phyloP scores from a whole-genome alignment of 1,140 invertebrate genomes.

The Hypsibius dujardini region DNA sequence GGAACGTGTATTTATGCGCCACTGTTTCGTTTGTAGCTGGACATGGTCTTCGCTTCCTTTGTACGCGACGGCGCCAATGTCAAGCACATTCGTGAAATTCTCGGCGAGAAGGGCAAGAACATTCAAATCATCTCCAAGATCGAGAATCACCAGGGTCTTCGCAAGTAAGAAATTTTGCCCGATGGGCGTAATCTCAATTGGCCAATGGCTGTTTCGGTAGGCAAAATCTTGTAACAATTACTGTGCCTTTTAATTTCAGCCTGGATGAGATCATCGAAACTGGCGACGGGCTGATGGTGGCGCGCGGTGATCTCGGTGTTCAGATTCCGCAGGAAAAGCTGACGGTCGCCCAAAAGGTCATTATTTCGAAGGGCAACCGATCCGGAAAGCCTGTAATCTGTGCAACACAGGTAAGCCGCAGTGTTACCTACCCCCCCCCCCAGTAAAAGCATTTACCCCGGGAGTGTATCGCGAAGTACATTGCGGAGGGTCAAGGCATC shows the following conservation, averaged over 20 bases:
- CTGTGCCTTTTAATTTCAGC: too few relatives aligned
- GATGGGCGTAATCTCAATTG: slow-evolving; percentile 27
- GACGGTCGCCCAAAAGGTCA: slow-evolving; percentile 61
- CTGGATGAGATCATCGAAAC: slow-evolving; percentile 58
- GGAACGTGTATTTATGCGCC: background rate
- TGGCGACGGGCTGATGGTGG: slow-evolving; percentile 36
- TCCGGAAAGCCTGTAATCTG: slow-evolving; percentile 44
- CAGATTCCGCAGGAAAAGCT: slow-evolving; percentile 45
- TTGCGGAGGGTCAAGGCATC: too few relatives aligned
- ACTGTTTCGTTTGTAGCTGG: slow-evolving; percentile 41
- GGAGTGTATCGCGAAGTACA: too few relatives aligned
- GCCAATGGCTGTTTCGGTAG: slow-evolving; percentile 34
- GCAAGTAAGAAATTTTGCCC: slow-evolving; percentile 40
- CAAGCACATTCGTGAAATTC: slow-evolving; percentile 63
- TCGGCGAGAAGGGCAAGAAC: slow-evolving; percentile 74
- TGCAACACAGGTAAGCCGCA: slow-evolving; percentile 42
- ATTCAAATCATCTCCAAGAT: slow-evolving; percentile 93
- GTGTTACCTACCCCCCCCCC: too few relatives aligned
- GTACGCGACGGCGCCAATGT: slow-evolving; percentile 79
- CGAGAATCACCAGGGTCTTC: slow-evolving; percentile 88
- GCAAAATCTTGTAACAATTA: too few relatives aligned
- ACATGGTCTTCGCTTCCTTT: slow-evolving; percentile 98
- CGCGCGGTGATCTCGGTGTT: slow-evolving; percentile 36
- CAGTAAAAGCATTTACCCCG: too few relatives aligned
- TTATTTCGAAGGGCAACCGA: slow-evolving; percentile 36